These are phyloP conservation scores for Drosophila navojoa DNA, from an alignment of 1,140 invertebrate genomes.

Conservation along the genomic window DNA sequence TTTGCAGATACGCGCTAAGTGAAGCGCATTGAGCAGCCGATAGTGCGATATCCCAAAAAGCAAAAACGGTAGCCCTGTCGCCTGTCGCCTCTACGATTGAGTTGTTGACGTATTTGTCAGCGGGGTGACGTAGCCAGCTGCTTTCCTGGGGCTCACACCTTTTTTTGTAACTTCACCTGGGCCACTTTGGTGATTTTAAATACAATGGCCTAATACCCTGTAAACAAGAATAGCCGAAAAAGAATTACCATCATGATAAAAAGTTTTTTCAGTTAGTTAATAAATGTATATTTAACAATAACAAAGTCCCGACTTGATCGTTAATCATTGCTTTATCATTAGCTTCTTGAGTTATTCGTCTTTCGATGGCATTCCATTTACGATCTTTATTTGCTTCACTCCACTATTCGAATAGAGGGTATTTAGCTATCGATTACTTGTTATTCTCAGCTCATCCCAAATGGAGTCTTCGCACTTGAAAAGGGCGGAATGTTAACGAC, in stretches of 20 bases:
- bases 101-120: slow-evolving; percentile 16
- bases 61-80: slow-evolving; percentile 51
- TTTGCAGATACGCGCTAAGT: slow-evolving; percentile 76
- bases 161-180: no score
- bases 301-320: not conserved
- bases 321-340: no score
- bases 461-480: slow-evolving; percentile 2
- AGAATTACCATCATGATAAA: no score
- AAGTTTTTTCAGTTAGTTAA: no score
- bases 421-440: not conserved
- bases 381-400: not conserved
- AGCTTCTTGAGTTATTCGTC: no score
- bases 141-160: not conserved
- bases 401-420: not conserved
- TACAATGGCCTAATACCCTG: not conserved
- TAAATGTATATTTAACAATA: no score
- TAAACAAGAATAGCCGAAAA: not conserved
- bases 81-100: slow-evolving; percentile 18
- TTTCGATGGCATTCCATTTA: no score
- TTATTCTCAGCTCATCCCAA: not conserved
- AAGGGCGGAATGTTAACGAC: slow-evolving; percentile 47
- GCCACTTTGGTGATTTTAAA: no score
- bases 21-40: slow-evolving; percentile 67
- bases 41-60: slow-evolving; percentile 24
- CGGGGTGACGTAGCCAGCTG: not conserved